Conservation (phyloP, 1,140 invertebrate genomes). For the Monomorium pharaonis region DNA sequence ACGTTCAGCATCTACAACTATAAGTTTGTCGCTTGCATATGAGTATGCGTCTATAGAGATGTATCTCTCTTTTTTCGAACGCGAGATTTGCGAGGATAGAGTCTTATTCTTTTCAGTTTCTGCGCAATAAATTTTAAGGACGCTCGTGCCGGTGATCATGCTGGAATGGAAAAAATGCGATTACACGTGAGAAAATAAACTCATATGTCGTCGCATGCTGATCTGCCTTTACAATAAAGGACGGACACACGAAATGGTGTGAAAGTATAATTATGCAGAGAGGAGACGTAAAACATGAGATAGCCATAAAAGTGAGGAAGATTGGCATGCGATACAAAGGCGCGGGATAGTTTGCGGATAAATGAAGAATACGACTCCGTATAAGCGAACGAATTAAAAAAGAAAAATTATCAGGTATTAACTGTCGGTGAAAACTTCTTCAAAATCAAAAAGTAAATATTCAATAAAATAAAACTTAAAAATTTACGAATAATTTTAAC, state of each 20-base stretch:
- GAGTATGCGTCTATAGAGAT: not conserved
- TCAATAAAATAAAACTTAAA: not conserved
- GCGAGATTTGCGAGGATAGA: not conserved
- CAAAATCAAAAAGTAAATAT: not conserved
- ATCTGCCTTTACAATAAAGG: constrained; percentile 6
- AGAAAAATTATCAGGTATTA: not conserved
- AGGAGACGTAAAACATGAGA: not conserved
- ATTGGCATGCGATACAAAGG: constrained; percentile 3
- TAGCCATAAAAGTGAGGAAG: not conserved
- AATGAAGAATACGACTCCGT: not conserved
- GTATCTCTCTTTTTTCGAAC: not conserved
- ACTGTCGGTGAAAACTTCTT: not conserved
- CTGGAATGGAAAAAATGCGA: constrained; percentile 2
- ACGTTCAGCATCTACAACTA: not conserved
- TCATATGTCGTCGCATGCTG: not conserved
- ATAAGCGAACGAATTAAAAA: not conserved
- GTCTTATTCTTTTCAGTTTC: not conserved
- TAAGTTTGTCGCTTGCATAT: not conserved
- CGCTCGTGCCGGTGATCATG: not conserved
- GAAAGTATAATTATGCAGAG: not conserved
- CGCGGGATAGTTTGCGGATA: not conserved
- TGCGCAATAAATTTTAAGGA: constrained; percentile 15
- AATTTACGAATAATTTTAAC: not conserved
- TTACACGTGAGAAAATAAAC: not conserved
- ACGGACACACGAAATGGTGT: not conserved